phyloP scores from a whole-genome alignment of 2,888 invertebrate genomes.

The Rhaphigaster nebulosa region DNA sequence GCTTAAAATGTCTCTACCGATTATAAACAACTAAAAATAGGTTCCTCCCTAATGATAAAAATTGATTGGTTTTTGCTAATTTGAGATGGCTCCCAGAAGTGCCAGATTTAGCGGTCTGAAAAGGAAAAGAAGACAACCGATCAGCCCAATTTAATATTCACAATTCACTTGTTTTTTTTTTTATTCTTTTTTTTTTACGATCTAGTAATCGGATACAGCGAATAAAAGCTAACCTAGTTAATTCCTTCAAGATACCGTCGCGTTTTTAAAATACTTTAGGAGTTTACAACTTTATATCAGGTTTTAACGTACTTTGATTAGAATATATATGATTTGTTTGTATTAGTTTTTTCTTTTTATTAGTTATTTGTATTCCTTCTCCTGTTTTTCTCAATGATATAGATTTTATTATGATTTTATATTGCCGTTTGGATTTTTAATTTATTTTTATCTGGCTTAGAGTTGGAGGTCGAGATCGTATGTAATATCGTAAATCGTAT shows the following conservation, averaged over 20 bases:
- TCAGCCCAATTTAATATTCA: neutral
- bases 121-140: neutral
- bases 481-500: too few relatives aligned
- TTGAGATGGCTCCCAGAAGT: neutral
- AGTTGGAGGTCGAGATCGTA: too few relatives aligned
- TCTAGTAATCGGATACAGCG: neutral
- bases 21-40: too few relatives aligned
- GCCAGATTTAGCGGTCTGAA: neutral
- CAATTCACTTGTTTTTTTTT: neutral
- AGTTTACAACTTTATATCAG: neutral
- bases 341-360: neutral
- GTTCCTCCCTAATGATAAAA: too few relatives aligned
- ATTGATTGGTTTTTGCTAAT: neutral
- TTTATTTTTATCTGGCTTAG: neutral
- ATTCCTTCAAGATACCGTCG: neutral
- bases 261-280: neutral
- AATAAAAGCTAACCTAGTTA: neutral
- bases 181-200: neutral
- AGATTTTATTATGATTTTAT: neutral
- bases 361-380: neutral
- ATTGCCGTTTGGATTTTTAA: neutral
- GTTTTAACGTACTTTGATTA: neutral
- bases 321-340: neutral
- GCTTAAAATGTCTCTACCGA: too few relatives aligned
- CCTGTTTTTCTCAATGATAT: neutral